A percentile compares a stretch with the other conserved stretches of the same genome.
These are phyloP conservation scores for Drosophila borealis DNA, from an alignment of 2,888 invertebrate species.

Conservation along the genomic window DNA sequence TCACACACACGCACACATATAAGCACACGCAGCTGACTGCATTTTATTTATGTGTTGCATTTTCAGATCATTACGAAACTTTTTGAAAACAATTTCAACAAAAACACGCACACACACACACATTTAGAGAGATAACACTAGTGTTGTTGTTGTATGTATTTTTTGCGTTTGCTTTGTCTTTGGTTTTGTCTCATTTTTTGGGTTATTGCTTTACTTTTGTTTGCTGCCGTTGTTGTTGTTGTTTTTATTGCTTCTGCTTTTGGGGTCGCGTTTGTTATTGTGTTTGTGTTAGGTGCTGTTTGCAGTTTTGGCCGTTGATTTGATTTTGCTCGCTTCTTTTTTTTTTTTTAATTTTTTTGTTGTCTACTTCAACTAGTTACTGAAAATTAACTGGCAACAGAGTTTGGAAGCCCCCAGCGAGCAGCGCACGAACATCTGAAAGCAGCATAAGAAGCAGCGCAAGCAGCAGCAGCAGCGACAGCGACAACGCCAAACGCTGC, in stretches of 20 bases:
- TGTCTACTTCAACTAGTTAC: conserved; percentile 80
- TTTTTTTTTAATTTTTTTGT: conserved; percentile 58
- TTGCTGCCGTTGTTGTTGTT: conserved; percentile 22
- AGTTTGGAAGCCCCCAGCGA: conserved; percentile 59
- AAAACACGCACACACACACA: conserved; percentile 43
- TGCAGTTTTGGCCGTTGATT: conserved; percentile 32
- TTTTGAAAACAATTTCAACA: conserved; percentile 51
- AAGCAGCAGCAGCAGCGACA: conserved; percentile 18
- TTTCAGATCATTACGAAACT: conserved; percentile 62
- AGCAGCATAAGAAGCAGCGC: conserved; percentile 63
- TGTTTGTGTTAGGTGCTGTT: background rate
- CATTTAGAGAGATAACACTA: conserved; percentile 27
- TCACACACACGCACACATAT: background rate
- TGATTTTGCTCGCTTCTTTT: conserved; percentile 36
- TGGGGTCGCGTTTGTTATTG: conserved; percentile 37
- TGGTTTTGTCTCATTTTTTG: conserved; percentile 14
- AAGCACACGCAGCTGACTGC: conserved; percentile 51
- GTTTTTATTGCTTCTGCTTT: conserved; percentile 22
- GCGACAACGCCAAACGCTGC: conserved; percentile 23
- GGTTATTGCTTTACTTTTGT: conserved; percentile 43
- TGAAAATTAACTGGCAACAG: conserved; percentile 78
- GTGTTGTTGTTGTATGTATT: conserved; percentile 36
- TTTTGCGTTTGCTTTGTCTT: conserved; percentile 37
- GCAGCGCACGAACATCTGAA: conserved; percentile 63
- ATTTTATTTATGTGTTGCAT: conserved; percentile 43